phyloP scores from a whole-genome alignment of 2,797 vertebrate species.

The Sebastes baramenuke region DNA sequence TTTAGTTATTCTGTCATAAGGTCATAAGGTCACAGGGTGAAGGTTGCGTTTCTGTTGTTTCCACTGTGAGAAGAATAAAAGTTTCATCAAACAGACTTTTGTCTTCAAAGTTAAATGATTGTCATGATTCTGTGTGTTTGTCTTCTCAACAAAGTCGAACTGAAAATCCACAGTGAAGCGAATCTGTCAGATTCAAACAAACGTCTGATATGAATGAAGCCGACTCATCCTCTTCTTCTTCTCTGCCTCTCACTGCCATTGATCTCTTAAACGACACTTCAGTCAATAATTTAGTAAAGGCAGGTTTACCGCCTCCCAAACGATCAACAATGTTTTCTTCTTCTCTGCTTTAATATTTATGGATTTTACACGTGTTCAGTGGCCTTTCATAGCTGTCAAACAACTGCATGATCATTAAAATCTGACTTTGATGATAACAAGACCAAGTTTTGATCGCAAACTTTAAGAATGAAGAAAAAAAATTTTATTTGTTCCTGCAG shows the following conservation, averaged over 20 bases:
- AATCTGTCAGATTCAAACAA: background rate
- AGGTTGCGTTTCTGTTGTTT: background rate
- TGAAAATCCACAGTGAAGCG: background rate
- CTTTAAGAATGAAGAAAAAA: background rate
- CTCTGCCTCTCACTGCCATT: constrained; percentile 7
- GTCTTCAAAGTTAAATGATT: background rate
- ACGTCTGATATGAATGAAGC: constrained; percentile 16
- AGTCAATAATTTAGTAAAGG: constrained; percentile 41
- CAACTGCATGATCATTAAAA: background rate
- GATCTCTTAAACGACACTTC: constrained; percentile 37
- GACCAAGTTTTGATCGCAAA: background rate
- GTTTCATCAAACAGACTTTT: background rate
- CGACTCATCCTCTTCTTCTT: constrained; percentile 23
- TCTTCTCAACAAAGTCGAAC: constrained; percentile 10
- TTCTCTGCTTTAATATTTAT: background rate
- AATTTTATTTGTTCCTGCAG: background rate
- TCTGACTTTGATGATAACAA: background rate
- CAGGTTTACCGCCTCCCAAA: background rate
- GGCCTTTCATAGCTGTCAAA: background rate
- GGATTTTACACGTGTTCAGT: background rate
- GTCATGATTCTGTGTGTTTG: background rate
- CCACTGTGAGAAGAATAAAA: background rate
- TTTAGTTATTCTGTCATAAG: no score
- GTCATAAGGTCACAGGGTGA: background rate
- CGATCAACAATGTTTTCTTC: background rate